Percentiles rank a stretch among this genome's conserved stretches.
These are phyloP conservation scores for Eremobia ochroleuca DNA, from an alignment of 2,888 invertebrate species.

Conservation along the genomic window DNA sequence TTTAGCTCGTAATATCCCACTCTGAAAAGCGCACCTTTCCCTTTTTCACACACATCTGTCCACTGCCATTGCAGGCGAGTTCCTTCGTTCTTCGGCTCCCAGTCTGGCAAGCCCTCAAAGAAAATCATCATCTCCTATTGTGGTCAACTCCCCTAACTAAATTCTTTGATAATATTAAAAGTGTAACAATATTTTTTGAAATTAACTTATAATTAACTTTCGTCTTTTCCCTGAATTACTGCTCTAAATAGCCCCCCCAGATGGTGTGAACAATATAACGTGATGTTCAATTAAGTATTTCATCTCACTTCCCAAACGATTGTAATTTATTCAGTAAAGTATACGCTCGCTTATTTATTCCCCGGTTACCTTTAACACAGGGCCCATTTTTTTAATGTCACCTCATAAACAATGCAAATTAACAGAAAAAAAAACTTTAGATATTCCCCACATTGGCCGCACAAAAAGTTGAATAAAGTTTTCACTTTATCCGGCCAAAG, in stretches of 20 bases:
- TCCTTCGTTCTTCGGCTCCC: no score
- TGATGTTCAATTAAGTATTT: constrained; percentile 37
- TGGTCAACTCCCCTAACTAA: no score
- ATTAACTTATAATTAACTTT: no score
- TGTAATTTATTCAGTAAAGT: constrained; percentile 37
- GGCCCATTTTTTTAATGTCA: constrained; percentile 31
- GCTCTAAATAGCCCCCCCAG: constrained; percentile 27
- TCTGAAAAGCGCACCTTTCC: neutral
- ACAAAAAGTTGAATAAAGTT: constrained; percentile 58
- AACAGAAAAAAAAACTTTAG: constrained; percentile 45
- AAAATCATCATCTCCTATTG: no score
- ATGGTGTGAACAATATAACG: constrained; percentile 40
- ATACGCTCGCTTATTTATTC: constrained; percentile 4
- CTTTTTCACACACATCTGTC: neutral
- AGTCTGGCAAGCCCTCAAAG: no score
- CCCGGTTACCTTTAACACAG: constrained; percentile 25
- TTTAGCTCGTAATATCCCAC: neutral
- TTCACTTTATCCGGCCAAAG: constrained; percentile 59
- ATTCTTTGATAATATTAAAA: no score
- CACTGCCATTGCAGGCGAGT: neutral
- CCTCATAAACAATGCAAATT: constrained; percentile 53
- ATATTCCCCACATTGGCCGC: constrained; percentile 25
- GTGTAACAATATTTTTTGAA: no score
- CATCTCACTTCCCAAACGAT: constrained; percentile 41
- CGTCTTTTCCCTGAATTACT: neutral